These are phyloP conservation scores for Lithobates pipiens DNA, from an alignment of 2,797 vertebrate genomes.

Conservation along the genomic window DNA sequence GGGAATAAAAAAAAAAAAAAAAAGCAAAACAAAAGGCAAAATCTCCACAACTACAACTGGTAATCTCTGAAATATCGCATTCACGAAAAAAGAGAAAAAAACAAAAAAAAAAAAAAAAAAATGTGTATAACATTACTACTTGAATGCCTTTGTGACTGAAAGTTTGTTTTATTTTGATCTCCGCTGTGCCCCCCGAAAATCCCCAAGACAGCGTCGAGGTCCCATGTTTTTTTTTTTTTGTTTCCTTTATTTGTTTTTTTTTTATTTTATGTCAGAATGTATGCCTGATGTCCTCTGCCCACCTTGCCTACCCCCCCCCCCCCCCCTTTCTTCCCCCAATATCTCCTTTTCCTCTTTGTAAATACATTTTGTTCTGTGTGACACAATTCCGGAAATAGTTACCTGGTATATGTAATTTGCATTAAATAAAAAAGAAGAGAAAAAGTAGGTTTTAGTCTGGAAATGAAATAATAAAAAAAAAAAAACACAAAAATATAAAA, in stretches of 20 bases:
- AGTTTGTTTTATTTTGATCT: constrained; percentile 64
- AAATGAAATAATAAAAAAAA: constrained; percentile 88
- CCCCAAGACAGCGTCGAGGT: too few relatives aligned
- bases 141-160: constrained; percentile 99
- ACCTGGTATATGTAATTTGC: constrained; percentile 99
- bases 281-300: constrained; percentile 93
- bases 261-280: constrained; percentile 87
- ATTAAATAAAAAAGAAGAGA: constrained; percentile 99
- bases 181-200: too few relatives aligned
- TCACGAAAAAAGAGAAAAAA: too few relatives aligned
- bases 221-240: constrained; percentile 18
- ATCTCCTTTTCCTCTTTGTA: constrained; percentile 81
- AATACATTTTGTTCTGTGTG: constrained; percentile 97
- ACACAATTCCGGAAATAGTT: constrained; percentile 96
- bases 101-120: too few relatives aligned
- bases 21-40: too few relatives aligned
- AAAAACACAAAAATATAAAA: constrained; percentile 60
- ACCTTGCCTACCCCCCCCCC: constrained; percentile 71
- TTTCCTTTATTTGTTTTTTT: constrained; percentile 83
- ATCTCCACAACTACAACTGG: too few relatives aligned
- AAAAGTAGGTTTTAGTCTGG: constrained; percentile 99
- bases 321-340: constrained; percentile 64
- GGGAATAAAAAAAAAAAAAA: constrained; percentile 77
- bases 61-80: too few relatives aligned
- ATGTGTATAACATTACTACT: constrained; percentile 82